phyloP scores from a whole-genome alignment of 2,113 vertebrate genomes.

The Chaetops frenatus region DNA sequence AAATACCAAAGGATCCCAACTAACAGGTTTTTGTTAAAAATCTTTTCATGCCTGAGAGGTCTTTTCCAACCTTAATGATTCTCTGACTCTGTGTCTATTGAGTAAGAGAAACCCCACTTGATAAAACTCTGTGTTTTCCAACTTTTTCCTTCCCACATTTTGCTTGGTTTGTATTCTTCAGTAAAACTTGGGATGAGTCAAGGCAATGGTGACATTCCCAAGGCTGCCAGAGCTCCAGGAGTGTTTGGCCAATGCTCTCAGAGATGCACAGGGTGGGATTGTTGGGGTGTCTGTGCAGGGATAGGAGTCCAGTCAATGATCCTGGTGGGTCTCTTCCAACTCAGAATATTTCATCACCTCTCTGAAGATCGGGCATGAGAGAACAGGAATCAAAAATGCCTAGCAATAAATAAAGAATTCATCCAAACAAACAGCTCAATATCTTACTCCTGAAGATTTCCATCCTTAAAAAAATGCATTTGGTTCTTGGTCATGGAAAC shows the following conservation, averaged over 20 bases:
- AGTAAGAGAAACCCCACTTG: background rate
- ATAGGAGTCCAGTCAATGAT: background rate
- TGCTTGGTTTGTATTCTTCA: background rate
- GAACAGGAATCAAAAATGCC: background rate
- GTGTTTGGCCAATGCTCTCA: background rate
- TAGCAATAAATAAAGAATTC: background rate
- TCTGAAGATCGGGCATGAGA: background rate
- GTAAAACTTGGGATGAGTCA: background rate
- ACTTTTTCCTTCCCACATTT: background rate
- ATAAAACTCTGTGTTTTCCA: background rate
- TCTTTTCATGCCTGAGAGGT: background rate
- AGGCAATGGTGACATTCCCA: rapidly evolving
- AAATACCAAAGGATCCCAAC: background rate
- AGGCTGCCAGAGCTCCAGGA: background rate
- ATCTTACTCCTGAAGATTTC: background rate
- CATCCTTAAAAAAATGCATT: background rate
- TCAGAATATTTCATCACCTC: background rate
- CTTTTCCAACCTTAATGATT: background rate
- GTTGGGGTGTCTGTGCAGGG: background rate
- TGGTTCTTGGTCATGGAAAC: background rate
- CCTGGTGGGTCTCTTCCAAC: background rate
- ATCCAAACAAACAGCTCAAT: background rate
- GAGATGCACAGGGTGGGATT: background rate
- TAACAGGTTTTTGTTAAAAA: background rate
- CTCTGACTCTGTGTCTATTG: background rate